phyloP scores from a whole-genome alignment of 2,113 vertebrate genomes.

The Ceratotherium simum region DNA sequence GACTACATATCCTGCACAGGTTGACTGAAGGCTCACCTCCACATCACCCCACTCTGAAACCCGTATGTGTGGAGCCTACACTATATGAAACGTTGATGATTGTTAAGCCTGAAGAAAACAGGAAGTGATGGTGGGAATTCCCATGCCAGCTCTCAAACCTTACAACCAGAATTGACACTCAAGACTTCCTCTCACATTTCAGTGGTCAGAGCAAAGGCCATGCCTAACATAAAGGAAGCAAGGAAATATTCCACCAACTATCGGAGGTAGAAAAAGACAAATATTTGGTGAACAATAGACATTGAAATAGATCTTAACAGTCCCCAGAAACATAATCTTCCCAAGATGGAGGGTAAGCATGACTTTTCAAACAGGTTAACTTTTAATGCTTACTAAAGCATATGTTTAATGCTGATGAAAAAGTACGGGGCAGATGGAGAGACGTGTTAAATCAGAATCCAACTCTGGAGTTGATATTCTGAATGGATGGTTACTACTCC shows the following conservation, averaged over 20 bases:
- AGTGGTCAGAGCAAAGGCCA: neutral
- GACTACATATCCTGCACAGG: neutral
- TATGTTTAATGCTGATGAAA: neutral
- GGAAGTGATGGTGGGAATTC: neutral
- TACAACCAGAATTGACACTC: neutral
- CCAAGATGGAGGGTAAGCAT: neutral
- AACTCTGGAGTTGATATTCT: neutral
- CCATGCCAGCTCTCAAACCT: neutral
- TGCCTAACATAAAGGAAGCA: neutral
- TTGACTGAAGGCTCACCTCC: neutral
- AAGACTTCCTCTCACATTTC: constrained; percentile 10
- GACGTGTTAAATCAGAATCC: neutral
- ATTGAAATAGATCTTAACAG: constrained; percentile 20
- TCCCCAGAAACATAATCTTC: neutral
- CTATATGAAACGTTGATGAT: neutral
- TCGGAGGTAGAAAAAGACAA: neutral
- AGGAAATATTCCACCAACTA: neutral
- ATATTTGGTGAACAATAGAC: neutral
- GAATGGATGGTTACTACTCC: neutral
- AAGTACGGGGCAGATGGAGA: neutral
- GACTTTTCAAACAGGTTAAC: neutral
- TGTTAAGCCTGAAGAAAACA: neutral
- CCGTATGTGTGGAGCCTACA: neutral
- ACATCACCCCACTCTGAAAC: neutral
- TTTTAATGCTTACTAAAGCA: constrained; percentile 30